These are phyloP conservation scores for Coranthus polyacanthus DNA, from an alignment of 2,797 vertebrate species.

Conservation along the genomic window DNA sequence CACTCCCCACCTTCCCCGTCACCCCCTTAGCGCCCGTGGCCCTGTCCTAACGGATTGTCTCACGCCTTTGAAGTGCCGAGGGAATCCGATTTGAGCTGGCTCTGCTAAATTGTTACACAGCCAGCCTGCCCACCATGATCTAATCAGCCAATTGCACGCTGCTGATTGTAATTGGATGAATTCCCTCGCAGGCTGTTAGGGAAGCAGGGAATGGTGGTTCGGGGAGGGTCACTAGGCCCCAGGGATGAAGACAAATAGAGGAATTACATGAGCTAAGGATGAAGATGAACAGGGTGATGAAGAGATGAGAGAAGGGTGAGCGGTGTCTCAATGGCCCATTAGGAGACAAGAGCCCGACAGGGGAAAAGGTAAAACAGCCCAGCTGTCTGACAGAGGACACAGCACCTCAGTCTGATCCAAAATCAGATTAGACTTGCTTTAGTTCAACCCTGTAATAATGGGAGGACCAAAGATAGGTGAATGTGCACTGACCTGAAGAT, in stretches of 20 bases:
- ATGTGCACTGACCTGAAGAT: constrained; percentile 39
- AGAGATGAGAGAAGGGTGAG: constrained; percentile 78
- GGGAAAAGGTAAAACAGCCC: constrained; percentile 79
- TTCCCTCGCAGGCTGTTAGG: constrained; percentile 90
- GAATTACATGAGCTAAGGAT: constrained; percentile 82
- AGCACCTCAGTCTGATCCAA: constrained; percentile 65
- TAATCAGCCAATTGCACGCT: constrained; percentile 85
- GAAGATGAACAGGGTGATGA: constrained; percentile 81
- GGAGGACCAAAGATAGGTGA: constrained; percentile 37
- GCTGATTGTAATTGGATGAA: constrained; percentile 91
- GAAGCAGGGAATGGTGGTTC: constrained; percentile 78
- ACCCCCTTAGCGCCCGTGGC: constrained; percentile 72
- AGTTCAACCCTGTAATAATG: constrained; percentile 47
- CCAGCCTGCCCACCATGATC: constrained; percentile 81
- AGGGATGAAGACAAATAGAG: constrained; percentile 89
- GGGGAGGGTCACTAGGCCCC: constrained; percentile 77
- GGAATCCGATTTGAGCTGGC: constrained; percentile 85
- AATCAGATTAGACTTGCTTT: constrained; percentile 73
- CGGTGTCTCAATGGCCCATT: constrained; percentile 84
- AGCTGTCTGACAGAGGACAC: constrained; percentile 68
- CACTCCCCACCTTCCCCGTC: constrained; percentile 58
- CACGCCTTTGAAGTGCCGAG: constrained; percentile 86
- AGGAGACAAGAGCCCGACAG: constrained; percentile 76
- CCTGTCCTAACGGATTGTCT: constrained; percentile 88
- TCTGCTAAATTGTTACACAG: constrained; percentile 87